Conservation (phyloP, 2,113 vertebrate species). For the Odontesthes bonariensis region DNA sequence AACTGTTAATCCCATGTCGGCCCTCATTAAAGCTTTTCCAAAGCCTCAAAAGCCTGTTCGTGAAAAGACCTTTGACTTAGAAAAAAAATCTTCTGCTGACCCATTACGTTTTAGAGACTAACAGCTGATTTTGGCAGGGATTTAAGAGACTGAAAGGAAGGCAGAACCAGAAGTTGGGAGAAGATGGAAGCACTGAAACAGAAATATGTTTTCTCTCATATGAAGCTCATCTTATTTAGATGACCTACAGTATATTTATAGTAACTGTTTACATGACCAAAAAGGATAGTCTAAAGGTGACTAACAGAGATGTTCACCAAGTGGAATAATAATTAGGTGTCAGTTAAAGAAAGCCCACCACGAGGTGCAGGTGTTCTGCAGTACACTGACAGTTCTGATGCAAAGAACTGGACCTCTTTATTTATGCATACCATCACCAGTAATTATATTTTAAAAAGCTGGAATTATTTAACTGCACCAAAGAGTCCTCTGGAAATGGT, state of each 20-base stretch:
- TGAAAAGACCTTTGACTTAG: slow-evolving; percentile 28
- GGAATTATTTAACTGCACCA: slow-evolving; percentile 99
- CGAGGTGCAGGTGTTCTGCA: slow-evolving; percentile 98
- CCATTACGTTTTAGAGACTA: background rate
- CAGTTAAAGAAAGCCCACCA: slow-evolving; percentile 97
- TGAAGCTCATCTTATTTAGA: slow-evolving; percentile 20
- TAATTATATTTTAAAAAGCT: slow-evolving; percentile 99
- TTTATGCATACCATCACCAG: slow-evolving; percentile 95
- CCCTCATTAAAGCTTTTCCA: slow-evolving; percentile 20
- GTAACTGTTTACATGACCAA: slow-evolving; percentile 90
- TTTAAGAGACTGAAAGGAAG: background rate
- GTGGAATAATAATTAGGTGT: slow-evolving; percentile 99
- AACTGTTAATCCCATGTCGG: slow-evolving; percentile 27
- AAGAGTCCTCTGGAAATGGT: slow-evolving; percentile 96
- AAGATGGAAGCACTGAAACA: background rate
- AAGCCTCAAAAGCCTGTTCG: slow-evolving; percentile 29
- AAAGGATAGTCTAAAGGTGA: slow-evolving; percentile 92
- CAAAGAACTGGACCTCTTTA: slow-evolving; percentile 96
- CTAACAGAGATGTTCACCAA: slow-evolving; percentile 99
- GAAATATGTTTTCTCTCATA: slow-evolving; percentile 11
- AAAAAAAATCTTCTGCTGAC: slow-evolving; percentile 15
- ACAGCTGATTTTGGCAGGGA: background rate
- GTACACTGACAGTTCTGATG: slow-evolving; percentile 95
- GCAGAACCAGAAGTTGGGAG: background rate
- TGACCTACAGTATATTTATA: slow-evolving; percentile 88